Percentiles rank a stretch among this genome's conserved stretches.
These are phyloP conservation scores for Sarotherodon lohbergeri DNA, from an alignment of 2,113 vertebrate species.

Conservation along the genomic window DNA sequence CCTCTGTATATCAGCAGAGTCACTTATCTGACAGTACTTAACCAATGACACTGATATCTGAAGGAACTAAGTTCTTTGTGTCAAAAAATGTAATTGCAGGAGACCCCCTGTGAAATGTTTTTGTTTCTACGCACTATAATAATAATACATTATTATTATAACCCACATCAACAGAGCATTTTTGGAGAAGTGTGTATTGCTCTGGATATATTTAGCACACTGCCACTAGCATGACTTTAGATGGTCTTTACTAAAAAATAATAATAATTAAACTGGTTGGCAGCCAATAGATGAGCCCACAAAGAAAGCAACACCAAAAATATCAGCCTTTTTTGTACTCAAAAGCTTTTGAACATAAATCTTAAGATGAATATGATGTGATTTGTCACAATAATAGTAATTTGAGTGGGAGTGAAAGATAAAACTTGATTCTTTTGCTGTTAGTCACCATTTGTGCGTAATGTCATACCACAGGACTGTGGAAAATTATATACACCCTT, in stretches of 20 bases:
- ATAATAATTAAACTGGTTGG: not conserved
- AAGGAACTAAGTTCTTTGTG: not conserved
- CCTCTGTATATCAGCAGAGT: not conserved
- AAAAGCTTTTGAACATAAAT: not conserved
- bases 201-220: not conserved
- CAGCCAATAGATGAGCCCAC: not conserved
- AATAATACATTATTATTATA: not conserved
- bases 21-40: not conserved
- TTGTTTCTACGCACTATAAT: not conserved
- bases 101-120: not conserved
- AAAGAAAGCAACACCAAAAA: not conserved
- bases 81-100: not conserved
- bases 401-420: not conserved
- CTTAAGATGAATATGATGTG: not conserved
- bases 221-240: not conserved
- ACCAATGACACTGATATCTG: not conserved
- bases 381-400: not conserved
- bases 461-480: not conserved
- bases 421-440: not conserved
- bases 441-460: not conserved
- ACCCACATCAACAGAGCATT: not conserved
- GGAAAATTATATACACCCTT: not conserved
- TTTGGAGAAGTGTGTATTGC: not conserved
- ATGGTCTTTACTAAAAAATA: not conserved
- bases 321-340: not conserved